Conservation (phyloP, 2,888 invertebrate genomes). For the Parnassius mnemosyne region DNA sequence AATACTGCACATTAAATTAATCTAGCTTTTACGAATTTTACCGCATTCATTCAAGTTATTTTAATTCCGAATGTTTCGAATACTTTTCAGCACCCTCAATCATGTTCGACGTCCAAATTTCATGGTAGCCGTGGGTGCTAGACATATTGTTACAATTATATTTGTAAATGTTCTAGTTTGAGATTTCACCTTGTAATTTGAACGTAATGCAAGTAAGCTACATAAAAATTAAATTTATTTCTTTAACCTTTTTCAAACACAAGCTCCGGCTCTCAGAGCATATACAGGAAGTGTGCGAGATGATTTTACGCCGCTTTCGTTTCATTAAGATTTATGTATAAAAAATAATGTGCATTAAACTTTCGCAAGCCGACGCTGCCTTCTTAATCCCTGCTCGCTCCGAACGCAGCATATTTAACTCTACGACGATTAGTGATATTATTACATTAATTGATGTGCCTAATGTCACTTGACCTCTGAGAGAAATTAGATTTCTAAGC, state of each 20-base stretch:
- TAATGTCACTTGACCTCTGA: slow-evolving; percentile 11
- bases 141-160: no score
- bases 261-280: neutral
- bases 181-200: no score
- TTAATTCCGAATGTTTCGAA: no score
- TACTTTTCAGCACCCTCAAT: no score
- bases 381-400: slow-evolving; percentile 30
- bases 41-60: no score
- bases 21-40: no score
- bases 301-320: slow-evolving; percentile 34
- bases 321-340: slow-evolving; percentile 47
- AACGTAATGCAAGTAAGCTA: neutral
- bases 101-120: no score
- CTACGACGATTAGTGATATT: slow-evolving; percentile 19
- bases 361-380: slow-evolving; percentile 39
- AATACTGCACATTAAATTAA: no score
- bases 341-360: slow-evolving; percentile 46
- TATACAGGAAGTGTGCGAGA: slow-evolving; percentile 32
- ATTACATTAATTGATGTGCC: slow-evolving; percentile 1
- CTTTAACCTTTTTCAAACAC: neutral
- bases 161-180: no score
- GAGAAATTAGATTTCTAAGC: slow-evolving; percentile 12
- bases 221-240: neutral
- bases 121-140: no score
- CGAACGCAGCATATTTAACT: slow-evolving; percentile 17